Percentiles rank a stretch among this genome's conserved stretches.
Conservation (phyloP, 2,113 vertebrate species). For the Donacobius atricapilla region DNA sequence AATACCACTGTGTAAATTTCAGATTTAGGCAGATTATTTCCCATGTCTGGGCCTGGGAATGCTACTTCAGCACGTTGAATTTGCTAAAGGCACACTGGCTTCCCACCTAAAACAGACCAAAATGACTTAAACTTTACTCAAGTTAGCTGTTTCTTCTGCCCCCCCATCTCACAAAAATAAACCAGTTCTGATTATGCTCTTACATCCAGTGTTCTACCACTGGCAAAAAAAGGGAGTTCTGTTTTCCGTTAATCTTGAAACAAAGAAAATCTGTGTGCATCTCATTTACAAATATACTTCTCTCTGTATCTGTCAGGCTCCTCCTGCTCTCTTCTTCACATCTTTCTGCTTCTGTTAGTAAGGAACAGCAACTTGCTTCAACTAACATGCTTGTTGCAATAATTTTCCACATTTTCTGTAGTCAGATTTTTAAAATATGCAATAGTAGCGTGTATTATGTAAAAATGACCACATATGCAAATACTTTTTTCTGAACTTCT, state of each 20-base stretch:
- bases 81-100: not conserved
- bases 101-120: not conserved
- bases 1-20: not conserved
- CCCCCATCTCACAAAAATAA: not conserved
- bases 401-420: not conserved
- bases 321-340: not conserved
- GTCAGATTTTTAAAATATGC: not conserved
- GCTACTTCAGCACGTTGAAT: not conserved
- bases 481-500: not conserved
- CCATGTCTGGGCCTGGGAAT: not conserved
- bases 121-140: not conserved
- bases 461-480: not conserved
- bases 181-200: slow-evolving; percentile 9
- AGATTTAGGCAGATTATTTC: not conserved
- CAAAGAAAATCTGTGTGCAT: not conserved
- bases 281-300: not conserved
- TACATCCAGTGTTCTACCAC: not conserved
- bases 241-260: not conserved
- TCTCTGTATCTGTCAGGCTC: not conserved
- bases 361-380: not conserved
- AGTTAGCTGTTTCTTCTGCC: not conserved
- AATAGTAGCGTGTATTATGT: not conserved
- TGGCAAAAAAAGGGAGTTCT: not conserved
- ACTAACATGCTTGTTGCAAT: not conserved
- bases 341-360: not conserved